Evolutionary conservation across 1,140 invertebrate genomes (phyloP).

Genomic region (Drosophila lini): DNA sequence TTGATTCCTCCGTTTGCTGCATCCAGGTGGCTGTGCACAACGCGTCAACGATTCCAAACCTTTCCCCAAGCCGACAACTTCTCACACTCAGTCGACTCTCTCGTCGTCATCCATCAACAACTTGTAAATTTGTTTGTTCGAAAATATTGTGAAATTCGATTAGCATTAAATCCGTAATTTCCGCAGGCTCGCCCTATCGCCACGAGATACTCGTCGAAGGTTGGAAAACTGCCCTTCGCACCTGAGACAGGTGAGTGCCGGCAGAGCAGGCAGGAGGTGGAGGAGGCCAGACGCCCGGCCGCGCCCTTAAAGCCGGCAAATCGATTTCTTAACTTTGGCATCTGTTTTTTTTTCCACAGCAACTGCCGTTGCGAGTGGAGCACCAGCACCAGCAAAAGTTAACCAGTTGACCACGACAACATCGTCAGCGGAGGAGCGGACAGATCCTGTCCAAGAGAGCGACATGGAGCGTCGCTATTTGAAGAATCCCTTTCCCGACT

Average conservation of each 20-base stretch:
- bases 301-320: slow-evolving; percentile 52
- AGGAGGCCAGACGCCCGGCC: slow-evolving; percentile 32
- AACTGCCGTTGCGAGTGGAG: slow-evolving; percentile 28
- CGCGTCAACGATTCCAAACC: no score
- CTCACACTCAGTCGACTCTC: not conserved
- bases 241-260: slow-evolving; percentile 62
- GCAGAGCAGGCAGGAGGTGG: slow-evolving; percentile 2
- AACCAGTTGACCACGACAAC: slow-evolving; percentile 1
- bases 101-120: not conserved
- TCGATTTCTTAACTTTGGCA: slow-evolving; percentile 28
- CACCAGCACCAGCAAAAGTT: not conserved
- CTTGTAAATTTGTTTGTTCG: slow-evolving; percentile 5
- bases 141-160: not conserved
- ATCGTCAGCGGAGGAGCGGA: slow-evolving; percentile 5
- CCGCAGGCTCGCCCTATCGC: slow-evolving; percentile 14
- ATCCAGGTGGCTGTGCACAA: slow-evolving; percentile 10
- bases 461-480: slow-evolving; percentile 79
- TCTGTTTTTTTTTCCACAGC: not conserved
- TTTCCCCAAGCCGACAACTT: not conserved
- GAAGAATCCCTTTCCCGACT: slow-evolving; percentile 77
- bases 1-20: not conserved
- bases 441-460: slow-evolving; percentile 12
- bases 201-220: slow-evolving; percentile 29
- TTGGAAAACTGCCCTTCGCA: slow-evolving; percentile 19
- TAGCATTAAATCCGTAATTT: not conserved